Percentiles rank a stretch among this genome's conserved stretches.
phyloP scores from a whole-genome alignment of 2,888 invertebrate genomes.

The Bombylius major region DNA sequence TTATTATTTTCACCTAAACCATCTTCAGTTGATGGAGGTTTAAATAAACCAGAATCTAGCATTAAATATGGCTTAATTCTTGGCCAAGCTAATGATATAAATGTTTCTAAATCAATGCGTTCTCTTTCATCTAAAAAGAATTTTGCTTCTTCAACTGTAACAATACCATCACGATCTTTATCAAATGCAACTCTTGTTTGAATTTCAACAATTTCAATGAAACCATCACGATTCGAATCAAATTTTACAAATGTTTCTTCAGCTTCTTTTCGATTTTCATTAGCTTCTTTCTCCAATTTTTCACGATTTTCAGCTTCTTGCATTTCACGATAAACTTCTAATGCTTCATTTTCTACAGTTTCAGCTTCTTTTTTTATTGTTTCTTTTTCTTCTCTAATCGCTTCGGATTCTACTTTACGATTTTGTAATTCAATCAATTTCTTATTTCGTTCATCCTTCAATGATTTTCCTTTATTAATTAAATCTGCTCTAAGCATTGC shows the following conservation, averaged over 20 bases:
- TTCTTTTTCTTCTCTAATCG: conserved; percentile 64
- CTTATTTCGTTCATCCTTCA: conserved; percentile 59
- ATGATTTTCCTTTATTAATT: conserved; percentile 58
- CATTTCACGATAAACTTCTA: conserved; percentile 60
- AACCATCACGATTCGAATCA: conserved; percentile 71
- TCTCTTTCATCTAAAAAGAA: conserved; percentile 57
- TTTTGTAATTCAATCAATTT: conserved; percentile 57
- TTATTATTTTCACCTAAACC: conserved; percentile 22
- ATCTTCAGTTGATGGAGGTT: conserved; percentile 37
- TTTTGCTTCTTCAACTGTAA: conserved; percentile 76
- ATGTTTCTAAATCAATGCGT: conserved; percentile 54
- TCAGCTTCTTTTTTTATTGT: conserved; percentile 57
- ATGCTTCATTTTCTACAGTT: conserved; percentile 56
- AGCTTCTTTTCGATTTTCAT: conserved; percentile 48
- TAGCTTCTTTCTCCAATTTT: conserved; percentile 45
- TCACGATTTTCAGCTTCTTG: conserved; percentile 50
- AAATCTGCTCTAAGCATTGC: conserved; percentile 60
- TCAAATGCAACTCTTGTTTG: conserved; percentile 69
- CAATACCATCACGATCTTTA: conserved; percentile 75
- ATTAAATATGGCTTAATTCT: conserved; percentile 65
- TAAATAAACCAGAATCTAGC: conserved; percentile 59
- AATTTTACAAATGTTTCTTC: conserved; percentile 59
- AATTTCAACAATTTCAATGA: conserved; percentile 54
- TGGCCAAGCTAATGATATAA: conserved; percentile 58
- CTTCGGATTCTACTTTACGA: conserved; percentile 65